Percentiles rank a stretch among this genome's conserved stretches.
Evolutionary conservation across 2,113 vertebrate species (phyloP).

Genomic region (Seriola aureovittata): DNA sequence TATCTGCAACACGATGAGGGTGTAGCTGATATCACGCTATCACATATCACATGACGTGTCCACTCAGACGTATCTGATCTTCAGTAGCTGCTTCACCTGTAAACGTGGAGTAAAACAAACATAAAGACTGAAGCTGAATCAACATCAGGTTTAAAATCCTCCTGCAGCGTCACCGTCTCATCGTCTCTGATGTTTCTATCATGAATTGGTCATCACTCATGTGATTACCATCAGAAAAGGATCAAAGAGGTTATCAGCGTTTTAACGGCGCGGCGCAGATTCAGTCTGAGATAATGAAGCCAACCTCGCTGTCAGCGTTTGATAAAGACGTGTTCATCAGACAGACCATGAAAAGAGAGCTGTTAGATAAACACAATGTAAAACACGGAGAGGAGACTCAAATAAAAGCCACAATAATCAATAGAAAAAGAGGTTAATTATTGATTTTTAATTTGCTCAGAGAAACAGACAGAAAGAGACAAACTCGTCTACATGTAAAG

Average conservation of each 20-base stretch:
- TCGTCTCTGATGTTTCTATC: background rate
- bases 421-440: too few species aligned
- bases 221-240: slow-evolving; percentile 25
- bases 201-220: background rate
- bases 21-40: too few species aligned
- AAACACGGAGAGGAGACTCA: background rate
- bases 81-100: too few species aligned
- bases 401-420: too few species aligned
- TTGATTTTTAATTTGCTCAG: background rate
- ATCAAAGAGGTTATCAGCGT: slow-evolving; percentile 34
- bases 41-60: too few species aligned
- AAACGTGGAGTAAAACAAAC: too few species aligned
- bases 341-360: background rate
- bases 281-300: background rate
- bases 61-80: too few species aligned
- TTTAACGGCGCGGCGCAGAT: background rate
- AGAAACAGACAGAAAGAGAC: too few species aligned
- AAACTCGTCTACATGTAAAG: background rate
- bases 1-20: too few species aligned
- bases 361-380: background rate
- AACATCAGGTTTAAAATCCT: too few species aligned
- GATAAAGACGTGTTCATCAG: background rate
- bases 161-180: background rate
- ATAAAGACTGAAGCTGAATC: too few species aligned
- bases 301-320: background rate